Evolutionary conservation across 2,113 vertebrate species (phyloP).

Genomic region (Engraulis encrasicolus): DNA sequence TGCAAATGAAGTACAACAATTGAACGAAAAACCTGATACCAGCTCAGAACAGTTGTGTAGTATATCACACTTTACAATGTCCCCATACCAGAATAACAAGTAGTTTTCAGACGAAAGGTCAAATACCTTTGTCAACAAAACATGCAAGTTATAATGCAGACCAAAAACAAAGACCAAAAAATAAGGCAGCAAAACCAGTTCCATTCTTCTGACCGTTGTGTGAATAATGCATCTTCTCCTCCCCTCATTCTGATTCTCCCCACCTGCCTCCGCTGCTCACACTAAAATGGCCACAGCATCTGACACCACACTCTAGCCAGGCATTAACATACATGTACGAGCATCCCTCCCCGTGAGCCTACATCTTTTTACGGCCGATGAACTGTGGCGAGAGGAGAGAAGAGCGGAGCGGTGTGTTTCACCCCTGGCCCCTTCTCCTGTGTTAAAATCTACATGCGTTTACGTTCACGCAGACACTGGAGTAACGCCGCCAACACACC

Average conservation of each 20-base stretch:
- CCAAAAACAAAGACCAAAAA: neutral
- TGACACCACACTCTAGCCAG: slow-evolving; percentile 22
- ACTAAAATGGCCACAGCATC: neutral
- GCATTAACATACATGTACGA: slow-evolving; percentile 78
- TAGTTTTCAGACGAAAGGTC: neutral
- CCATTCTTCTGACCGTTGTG: neutral
- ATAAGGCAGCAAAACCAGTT: neutral
- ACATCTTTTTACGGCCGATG: slow-evolving; percentile 81
- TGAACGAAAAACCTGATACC: neutral
- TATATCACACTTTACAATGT: neutral
- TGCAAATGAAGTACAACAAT: neutral
- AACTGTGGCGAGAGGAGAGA: slow-evolving; percentile 57
- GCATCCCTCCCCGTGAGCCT: slow-evolving; percentile 66
- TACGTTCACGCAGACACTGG: slow-evolving; percentile 64
- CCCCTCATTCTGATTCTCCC: neutral
- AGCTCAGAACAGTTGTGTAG: neutral
- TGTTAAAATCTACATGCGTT: slow-evolving; percentile 85
- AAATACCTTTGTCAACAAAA: neutral
- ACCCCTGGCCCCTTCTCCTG: slow-evolving; percentile 74
- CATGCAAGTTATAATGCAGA: neutral
- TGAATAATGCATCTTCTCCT: neutral
- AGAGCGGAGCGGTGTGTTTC: slow-evolving; percentile 62
- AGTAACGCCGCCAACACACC: slow-evolving; percentile 69
- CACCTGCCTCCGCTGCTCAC: neutral
- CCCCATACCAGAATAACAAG: neutral